Conservation (phyloP, 2,113 vertebrate species). For the Leuciscus idus region DNA sequence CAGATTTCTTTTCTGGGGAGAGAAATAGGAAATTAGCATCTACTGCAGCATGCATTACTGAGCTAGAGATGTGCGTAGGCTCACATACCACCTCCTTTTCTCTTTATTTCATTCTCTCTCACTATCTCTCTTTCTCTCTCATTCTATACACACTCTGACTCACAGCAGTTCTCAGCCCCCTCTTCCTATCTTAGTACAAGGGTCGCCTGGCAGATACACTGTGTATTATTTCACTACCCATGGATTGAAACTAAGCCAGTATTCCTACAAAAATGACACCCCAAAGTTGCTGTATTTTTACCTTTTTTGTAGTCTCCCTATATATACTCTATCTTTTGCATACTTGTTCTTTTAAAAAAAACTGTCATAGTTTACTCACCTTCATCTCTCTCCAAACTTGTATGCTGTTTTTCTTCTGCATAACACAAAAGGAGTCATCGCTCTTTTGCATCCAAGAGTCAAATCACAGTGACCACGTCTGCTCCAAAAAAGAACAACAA, state of each 20-base stretch:
- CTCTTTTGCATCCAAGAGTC: background rate
- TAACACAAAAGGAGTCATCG: background rate
- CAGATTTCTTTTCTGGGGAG: conserved; percentile 71
- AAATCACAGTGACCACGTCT: background rate
- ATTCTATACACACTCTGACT: conserved; percentile 39
- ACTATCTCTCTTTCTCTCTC: conserved; percentile 66
- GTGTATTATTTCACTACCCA: conserved; percentile 57
- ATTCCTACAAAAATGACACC: conserved; percentile 58
- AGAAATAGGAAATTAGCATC: conserved; percentile 73
- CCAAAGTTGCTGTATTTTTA: conserved; percentile 7
- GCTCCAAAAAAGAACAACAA: background rate
- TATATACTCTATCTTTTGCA: background rate
- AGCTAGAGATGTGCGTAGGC: conserved; percentile 68
- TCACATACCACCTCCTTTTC: conserved; percentile 60
- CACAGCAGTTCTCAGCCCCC: conserved; percentile 56
- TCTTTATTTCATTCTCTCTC: conserved; percentile 65
- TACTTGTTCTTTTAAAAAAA: background rate
- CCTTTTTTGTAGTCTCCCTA: background rate
- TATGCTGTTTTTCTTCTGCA: background rate
- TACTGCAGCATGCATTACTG: conserved; percentile 72
- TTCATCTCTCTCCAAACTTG: background rate
- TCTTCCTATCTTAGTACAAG: conserved; percentile 66
- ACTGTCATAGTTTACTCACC: background rate
- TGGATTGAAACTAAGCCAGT: conserved; percentile 59
- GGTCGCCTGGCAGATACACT: conserved; percentile 59